These are phyloP conservation scores for Neoniphon sammara DNA, from an alignment of 2,797 vertebrate species.

Conservation along the genomic window DNA sequence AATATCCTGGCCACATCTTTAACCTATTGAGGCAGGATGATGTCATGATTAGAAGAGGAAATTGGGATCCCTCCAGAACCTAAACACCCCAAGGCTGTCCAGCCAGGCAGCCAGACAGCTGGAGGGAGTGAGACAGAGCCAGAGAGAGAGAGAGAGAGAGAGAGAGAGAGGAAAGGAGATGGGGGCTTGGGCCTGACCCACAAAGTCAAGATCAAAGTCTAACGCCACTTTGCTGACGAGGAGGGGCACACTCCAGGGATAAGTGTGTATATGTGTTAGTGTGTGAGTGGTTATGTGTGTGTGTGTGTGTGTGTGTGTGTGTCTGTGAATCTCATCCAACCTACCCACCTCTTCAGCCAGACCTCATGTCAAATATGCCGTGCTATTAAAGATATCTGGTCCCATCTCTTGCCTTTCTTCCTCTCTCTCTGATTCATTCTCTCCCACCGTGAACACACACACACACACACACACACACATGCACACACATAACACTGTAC, in stretches of 20 bases:
- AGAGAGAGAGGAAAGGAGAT: constrained; percentile 25
- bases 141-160: constrained; percentile 17
- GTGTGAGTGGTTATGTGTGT: constrained; percentile 60
- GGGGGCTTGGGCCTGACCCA: constrained; percentile 65
- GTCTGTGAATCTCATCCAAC: constrained; percentile 59
- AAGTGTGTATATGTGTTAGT: constrained; percentile 55
- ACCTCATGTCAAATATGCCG: constrained; percentile 67
- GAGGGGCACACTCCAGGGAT: constrained; percentile 76
- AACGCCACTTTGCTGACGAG: constrained; percentile 79
- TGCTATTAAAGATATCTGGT: constrained; percentile 66
- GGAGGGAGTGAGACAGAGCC: constrained; percentile 59
- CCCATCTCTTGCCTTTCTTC: constrained; percentile 49
- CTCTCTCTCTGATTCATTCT: constrained; percentile 55
- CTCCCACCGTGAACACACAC: constrained; percentile 32
- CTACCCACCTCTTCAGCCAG: constrained; percentile 58
- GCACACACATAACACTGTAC: constrained; percentile 21
- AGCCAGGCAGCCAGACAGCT: constrained; percentile 72
- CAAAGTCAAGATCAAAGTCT: constrained; percentile 83
- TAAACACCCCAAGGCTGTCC: constrained; percentile 83
- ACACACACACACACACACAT: constrained; percentile 43
- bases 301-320: constrained; percentile 2
- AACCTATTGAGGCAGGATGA: constrained; percentile 88
- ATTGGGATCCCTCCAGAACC: constrained; percentile 86
- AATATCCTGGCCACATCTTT: constrained; percentile 88
- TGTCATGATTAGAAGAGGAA: constrained; percentile 91